Evolutionary conservation across 2,888 invertebrate genomes (phyloP), one percentile per base, ranked within the genome.

Genomic region (Campoplex capitator): DNA sequence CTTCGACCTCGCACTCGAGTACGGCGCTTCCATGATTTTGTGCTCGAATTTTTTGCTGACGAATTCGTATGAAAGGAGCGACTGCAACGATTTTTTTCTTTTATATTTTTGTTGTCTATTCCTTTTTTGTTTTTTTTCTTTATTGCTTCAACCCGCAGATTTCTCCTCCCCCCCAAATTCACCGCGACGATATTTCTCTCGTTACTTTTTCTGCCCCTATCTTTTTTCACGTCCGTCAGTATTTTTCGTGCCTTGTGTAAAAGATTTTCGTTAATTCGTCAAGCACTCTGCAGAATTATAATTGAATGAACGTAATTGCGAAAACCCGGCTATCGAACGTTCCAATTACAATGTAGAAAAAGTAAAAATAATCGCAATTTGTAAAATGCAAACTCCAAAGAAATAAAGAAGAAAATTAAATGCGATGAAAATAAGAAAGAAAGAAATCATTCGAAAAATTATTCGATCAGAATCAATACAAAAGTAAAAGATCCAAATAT

Each of bases 1-100:
- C 98, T 95, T 98, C 98, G 38, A 98, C 96, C 94, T 97, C 97
- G 92, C 98, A 98, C 93, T 98, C 97, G 62, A 98, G 95, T 62
- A 96, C 95, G 0, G 96, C 97, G 2, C 96, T 96, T 67, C 96
- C 95, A 88, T 97, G 97, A 91, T 97, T 96, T 65, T 96, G 95
- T 0, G 97, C 97, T 74, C 97, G 97, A 80, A 98, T 96, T 92
- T 96, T 95, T 92, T 97, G 97, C 91, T 97, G 97, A 78, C 96
- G 96, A 54, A 98, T 97, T 78, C 97, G 95, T 90, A 98, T 98
- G 93, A 97, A 96, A 0, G 98, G 98, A 73, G 97, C 96, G 95
- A 98, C 98, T 98, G 95, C n/a, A 94, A 94, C 9, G 67, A 58
- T 58, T 28, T 45, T 48, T 13, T 18, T 42, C 16, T 76, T 62